Percentiles rank a stretch among this genome's conserved stretches.
Conservation (phyloP, 2,797 vertebrate genomes). For the Huso huso region DNA sequence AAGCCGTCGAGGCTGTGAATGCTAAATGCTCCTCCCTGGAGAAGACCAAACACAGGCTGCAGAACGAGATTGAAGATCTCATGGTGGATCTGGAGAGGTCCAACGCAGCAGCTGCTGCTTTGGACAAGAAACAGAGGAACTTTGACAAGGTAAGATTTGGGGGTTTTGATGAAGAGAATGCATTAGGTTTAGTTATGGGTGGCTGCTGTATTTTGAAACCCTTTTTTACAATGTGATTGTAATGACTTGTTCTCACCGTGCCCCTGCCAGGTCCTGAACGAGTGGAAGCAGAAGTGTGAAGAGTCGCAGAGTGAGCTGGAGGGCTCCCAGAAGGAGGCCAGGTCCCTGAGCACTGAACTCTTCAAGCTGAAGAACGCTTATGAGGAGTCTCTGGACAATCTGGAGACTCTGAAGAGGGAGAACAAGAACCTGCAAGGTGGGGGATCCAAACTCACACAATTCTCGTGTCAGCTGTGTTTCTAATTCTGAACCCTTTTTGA, state of each 20-base stretch:
- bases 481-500: neutral
- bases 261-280: too few species aligned
- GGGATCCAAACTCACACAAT: constrained; percentile 2
- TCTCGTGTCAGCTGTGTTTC: neutral
- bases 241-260: too few species aligned
- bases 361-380: constrained; percentile 68
- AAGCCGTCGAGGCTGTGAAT: constrained; percentile 78
- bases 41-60: constrained; percentile 86
- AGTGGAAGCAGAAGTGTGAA: too few species aligned
- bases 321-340: too few species aligned
- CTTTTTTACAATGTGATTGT: too few species aligned
- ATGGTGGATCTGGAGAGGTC: constrained; percentile 83
- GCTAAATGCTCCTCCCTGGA: constrained; percentile 84
- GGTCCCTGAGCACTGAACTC: constrained; percentile 60
- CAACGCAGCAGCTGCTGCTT: constrained; percentile 68
- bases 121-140: constrained; percentile 84
- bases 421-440: constrained; percentile 80
- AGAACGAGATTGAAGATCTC: constrained; percentile 86
- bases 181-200: too few species aligned
- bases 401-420: constrained; percentile 70
- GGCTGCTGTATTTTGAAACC: too few species aligned
- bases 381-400: constrained; percentile 58
- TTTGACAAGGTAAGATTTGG: too few species aligned
- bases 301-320: too few species aligned
- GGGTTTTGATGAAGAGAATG: too few species aligned